Evolutionary conservation across 1,140 invertebrate species (phyloP).

Genomic region (Ips nitidus): DNA sequence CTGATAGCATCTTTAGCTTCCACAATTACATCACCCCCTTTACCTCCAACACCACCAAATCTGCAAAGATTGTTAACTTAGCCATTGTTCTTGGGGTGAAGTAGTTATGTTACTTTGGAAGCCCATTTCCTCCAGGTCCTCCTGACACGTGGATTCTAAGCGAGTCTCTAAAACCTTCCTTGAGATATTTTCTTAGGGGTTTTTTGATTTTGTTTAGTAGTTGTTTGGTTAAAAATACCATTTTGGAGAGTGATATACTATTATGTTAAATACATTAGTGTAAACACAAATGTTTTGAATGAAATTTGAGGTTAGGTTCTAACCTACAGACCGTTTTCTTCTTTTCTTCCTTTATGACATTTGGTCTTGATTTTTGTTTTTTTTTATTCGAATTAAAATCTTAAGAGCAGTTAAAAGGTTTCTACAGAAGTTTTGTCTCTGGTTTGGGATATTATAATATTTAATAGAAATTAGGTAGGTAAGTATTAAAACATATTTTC

Average conservation of each 20-base stretch:
- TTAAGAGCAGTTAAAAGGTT: no score
- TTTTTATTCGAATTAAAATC: no score
- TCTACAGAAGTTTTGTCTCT: no score
- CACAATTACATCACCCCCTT: constrained; percentile 80
- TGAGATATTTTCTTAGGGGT: constrained; percentile 50
- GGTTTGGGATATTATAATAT: no score
- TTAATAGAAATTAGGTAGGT: no score
- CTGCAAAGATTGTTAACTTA: constrained; percentile 55
- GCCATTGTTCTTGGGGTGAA: background rate
- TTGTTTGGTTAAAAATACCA: constrained; percentile 51
- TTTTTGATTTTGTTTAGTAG: constrained; percentile 44
- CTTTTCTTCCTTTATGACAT: no score
- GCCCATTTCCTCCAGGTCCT: constrained; percentile 68
- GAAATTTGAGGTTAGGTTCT: no score
- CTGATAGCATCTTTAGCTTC: constrained; percentile 65
- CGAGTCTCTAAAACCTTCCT: constrained; percentile 69
- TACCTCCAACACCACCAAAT: constrained; percentile 82
- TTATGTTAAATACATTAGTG: background rate
- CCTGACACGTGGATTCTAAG: constrained; percentile 71
- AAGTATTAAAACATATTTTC: no score
- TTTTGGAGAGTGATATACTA: constrained; percentile 39
- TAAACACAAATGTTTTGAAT: no score
- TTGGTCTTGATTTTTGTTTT: no score
- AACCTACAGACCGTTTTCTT: no score
- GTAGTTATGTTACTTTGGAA: constrained; percentile 48